Conservation (phyloP, 2,797 vertebrate species). For the Avahi laniger region DNA sequence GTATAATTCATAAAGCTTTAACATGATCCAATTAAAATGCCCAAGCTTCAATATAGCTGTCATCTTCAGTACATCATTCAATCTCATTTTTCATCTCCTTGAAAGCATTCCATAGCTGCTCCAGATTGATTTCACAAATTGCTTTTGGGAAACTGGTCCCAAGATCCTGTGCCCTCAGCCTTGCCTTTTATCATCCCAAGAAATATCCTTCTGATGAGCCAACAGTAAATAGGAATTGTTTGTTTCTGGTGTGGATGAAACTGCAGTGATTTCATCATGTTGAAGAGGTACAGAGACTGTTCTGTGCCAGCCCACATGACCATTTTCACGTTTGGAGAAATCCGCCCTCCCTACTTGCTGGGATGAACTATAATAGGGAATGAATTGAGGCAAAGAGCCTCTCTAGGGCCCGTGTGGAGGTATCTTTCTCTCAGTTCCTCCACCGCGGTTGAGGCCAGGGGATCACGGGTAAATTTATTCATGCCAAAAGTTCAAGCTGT, state of each 20-base stretch:
- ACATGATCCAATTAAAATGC: conserved; percentile 37
- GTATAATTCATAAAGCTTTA: conserved; percentile 21
- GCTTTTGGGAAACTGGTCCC: conserved; percentile 30
- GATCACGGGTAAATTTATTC: background rate
- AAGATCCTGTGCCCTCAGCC: background rate
- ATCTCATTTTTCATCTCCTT: conserved; percentile 21
- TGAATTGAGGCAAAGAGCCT: background rate
- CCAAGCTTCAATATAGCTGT: background rate
- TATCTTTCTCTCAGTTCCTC: background rate
- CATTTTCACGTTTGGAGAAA: background rate
- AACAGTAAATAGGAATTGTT: background rate
- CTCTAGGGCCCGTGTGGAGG: accelerated
- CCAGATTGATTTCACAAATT: conserved; percentile 4
- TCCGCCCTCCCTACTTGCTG: background rate
- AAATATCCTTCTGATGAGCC: background rate
- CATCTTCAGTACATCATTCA: background rate
- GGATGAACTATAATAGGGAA: background rate
- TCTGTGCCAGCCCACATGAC: background rate
- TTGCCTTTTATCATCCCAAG: background rate
- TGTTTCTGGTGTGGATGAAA: background rate
- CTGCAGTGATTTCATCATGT: background rate
- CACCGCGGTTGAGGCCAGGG: background rate
- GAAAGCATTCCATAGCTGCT: conserved; percentile 16
- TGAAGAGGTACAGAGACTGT: background rate
- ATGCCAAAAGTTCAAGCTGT: background rate